phyloP scores from a whole-genome alignment of 2,113 vertebrate genomes.

The Pluvianellus socialis region DNA sequence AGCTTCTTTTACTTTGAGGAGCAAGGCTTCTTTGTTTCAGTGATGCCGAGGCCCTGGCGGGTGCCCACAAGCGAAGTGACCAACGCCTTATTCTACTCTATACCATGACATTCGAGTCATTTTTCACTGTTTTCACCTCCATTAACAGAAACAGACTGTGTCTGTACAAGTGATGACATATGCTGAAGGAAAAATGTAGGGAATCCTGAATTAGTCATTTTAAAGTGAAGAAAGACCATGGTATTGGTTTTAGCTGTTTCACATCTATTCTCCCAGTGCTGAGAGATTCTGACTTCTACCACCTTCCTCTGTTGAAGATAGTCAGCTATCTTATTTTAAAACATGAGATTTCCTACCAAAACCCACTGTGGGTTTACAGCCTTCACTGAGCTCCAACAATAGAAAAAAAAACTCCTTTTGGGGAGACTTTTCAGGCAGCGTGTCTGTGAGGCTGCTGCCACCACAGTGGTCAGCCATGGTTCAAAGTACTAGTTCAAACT shows the following conservation, averaged over 20 bases:
- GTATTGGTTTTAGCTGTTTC: not conserved
- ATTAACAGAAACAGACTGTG: not conserved
- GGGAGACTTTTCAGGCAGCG: not conserved
- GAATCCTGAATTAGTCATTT: not conserved
- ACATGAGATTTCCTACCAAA: not conserved
- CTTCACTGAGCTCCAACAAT: not conserved
- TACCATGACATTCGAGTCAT: not conserved
- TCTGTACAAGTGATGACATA: not conserved
- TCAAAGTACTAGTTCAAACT: not conserved
- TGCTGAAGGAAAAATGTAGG: not conserved
- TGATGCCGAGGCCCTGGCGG: fast-evolving
- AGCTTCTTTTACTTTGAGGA: not conserved
- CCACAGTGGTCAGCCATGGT: not conserved
- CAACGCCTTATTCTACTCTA: not conserved
- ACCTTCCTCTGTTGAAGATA: not conserved
- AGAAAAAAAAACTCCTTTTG: not conserved
- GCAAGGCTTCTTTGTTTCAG: not conserved
- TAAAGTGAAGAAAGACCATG: not conserved
- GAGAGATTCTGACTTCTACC: not conserved
- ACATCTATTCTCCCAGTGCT: not conserved
- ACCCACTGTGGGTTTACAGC: not conserved
- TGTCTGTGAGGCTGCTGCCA: not conserved
- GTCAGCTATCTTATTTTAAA: not conserved
- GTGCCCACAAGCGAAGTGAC: not conserved
- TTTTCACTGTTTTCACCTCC: not conserved